Conservation (phyloP, 2,113 vertebrate species). For the Clupea harengus region DNA sequence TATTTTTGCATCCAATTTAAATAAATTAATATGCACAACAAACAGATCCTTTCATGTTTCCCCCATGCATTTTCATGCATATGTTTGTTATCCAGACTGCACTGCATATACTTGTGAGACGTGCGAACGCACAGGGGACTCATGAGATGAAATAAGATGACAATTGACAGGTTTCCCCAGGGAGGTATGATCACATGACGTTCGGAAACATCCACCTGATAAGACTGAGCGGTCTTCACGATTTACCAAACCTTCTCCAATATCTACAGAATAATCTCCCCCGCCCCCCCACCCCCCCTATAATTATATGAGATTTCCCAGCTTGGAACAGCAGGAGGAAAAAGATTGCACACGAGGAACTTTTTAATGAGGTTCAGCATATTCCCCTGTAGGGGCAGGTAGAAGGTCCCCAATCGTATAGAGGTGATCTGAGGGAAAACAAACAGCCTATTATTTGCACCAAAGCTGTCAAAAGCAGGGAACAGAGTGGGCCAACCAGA, state of each 20-base stretch:
- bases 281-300: background rate
- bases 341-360: constrained; percentile 31
- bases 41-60: background rate
- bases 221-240: background rate
- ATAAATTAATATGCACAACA: background rate
- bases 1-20: background rate
- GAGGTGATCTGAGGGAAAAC: constrained; percentile 53
- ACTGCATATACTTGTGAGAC: background rate
- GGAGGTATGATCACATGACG: background rate
- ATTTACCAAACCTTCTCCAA: background rate
- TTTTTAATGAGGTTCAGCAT: constrained; percentile 47
- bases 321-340: background rate
- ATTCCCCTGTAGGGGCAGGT: constrained; percentile 29
- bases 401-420: constrained; percentile 45
- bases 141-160: background rate
- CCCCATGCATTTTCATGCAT: background rate
- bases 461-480: constrained; percentile 58
- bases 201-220: constrained; percentile 2
- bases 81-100: background rate
- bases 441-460: constrained; percentile 70
- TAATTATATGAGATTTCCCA: background rate
- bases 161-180: background rate
- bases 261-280: background rate
- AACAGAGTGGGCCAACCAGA: constrained; percentile 58
- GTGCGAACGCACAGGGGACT: background rate